Percentiles rank a stretch among this genome's conserved stretches.
Conservation (phyloP, 2,888 invertebrate genomes). For the Drosophila fungiperda region DNA sequence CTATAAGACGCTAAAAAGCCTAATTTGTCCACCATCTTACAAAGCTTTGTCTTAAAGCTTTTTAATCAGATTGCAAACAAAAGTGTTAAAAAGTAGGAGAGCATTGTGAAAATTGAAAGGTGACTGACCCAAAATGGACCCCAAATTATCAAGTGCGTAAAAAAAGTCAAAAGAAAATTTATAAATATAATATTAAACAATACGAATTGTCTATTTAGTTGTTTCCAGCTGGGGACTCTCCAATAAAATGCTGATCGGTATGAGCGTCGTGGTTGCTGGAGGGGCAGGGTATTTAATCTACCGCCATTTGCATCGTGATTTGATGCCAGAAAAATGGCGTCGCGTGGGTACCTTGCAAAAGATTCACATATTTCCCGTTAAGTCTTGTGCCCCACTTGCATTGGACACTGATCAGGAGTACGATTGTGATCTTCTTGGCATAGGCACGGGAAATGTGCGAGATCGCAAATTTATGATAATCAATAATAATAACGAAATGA, state of each 20-base stretch:
- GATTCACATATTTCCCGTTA: conserved; percentile 80
- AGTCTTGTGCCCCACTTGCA: conserved; percentile 78
- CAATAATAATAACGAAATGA: conserved; percentile 73
- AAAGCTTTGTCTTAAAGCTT: conserved; percentile 33
- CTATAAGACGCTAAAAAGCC: background rate
- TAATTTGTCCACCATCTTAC: background rate
- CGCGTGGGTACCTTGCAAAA: conserved; percentile 76
- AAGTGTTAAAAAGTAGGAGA: conserved; percentile 6
- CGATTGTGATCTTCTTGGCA: conserved; percentile 79
- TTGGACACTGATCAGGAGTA: conserved; percentile 46
- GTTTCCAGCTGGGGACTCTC: conserved; percentile 25
- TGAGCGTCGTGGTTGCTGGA: conserved; percentile 62
- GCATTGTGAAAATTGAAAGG: conserved; percentile 9
- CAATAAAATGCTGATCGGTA: conserved; percentile 50
- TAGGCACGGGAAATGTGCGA: conserved; percentile 66
- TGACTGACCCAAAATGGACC: conserved; percentile 5
- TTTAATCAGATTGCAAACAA: background rate
- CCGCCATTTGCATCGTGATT: conserved; percentile 70
- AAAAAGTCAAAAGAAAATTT: background rate
- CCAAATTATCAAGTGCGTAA: conserved; percentile 8
- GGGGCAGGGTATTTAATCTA: conserved; percentile 72
- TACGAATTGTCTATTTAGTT: background rate
- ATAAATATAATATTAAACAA: background rate
- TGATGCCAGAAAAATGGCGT: conserved; percentile 82
- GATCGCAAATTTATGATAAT: conserved; percentile 83